Base-by-base conservation (phyloP, 2,888 invertebrate genomes). In the Thumatha senex region DNA sequence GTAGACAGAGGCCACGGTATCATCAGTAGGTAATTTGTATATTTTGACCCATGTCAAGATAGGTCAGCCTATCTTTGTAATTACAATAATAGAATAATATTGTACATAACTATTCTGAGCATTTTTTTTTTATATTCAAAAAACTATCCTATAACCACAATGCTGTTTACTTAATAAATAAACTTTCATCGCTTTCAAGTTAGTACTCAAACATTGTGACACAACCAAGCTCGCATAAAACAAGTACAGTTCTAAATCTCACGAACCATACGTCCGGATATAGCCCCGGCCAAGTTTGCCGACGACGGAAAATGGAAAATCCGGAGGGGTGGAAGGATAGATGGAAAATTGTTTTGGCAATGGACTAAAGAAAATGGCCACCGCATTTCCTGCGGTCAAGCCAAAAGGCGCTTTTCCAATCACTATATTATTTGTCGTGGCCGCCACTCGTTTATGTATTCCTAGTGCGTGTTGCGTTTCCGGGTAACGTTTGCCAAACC, bases 281-380 rank as follows among this genome's bases (percentile, higher is more conserved):
- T 67, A 66, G 61, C 51, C 78, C 72, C 65, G 57, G 82, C 82
- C 82, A 82, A 82, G 77, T 80, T 82, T 78, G 76, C 77, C 80
- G 77, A 76, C 78, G 76, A 80, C 79, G 78, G 79, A 81, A 81
- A 84, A 83, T 80, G 78, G 83, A 76, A 81, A 82, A 81, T 79
- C 76, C 68, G 70, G 68, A 70, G 68, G 68, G 68, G 60, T 62
- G 65, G 65, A 63, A 67, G 64, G 61, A 62, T 61, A 67, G 65
- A 66, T 68, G 68, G 67, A 67, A 82, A 78, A 85, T 86, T 84
- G 84, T 87, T 84, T 86, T 87, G 86, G 86, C 86, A 77, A 75
- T 84, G 86, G 87, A 86, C 89, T 90, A 80, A 88, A 86, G 90
- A 89, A 92, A 90, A 89, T 90, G 89, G 77, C 76, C 65, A 70